Base-by-base conservation (phyloP, 2,113 vertebrate genomes). In the Triplophysa dalaica region DNA sequence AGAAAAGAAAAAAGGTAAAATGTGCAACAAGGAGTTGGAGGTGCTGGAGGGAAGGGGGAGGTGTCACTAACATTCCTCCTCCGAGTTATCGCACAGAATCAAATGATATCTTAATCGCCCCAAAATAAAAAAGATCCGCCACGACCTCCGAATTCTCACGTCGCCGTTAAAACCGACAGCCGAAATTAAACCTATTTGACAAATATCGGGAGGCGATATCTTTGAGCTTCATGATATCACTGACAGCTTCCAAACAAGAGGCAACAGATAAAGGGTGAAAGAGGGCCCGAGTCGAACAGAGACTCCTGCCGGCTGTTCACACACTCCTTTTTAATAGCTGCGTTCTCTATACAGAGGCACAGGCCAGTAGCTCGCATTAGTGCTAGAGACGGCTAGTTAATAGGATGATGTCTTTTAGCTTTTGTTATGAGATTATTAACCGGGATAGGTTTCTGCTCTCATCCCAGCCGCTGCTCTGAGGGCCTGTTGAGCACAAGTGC, bases 401-500 rank as follows among this genome's bases (percentile, higher is more conserved):
- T 98, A 96, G 97, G 97, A 98, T 98, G 98, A 99, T 98, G 96
- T 97, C 95, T 98, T 97, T 97, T 96, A 96, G 95, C 96, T 97
- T 97, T 98, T 99, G 97, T 99, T 95, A 95, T 93, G 89, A 99
- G 96, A 97, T 99, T 98, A 99, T 98, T 96, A 97, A 94, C 94
- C 92, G 93, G 95, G 94, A 95, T 94, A 93, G 95, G 91, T 94
- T 94, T 95, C 94, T 94, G 89, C 94, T 93, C 92, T 94, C 93
- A 91, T 94, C 92, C 67, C 68, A 54, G 91, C 91, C 92, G 89
- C 90, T 89, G 92, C 77, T 93, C 93, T 89, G 93, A 94, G 95
- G 92, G 95, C 95, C 94, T 92, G 91, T 95, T 92, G 94, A 95
- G 92, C 85, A 94, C 92, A 94, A 98, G 95, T 95, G 93, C 93